Percentiles rank a stretch among this genome's conserved stretches.
These are phyloP conservation scores for Andrena bucephala DNA, from an alignment of 2,888 invertebrate species.

Conservation along the genomic window DNA sequence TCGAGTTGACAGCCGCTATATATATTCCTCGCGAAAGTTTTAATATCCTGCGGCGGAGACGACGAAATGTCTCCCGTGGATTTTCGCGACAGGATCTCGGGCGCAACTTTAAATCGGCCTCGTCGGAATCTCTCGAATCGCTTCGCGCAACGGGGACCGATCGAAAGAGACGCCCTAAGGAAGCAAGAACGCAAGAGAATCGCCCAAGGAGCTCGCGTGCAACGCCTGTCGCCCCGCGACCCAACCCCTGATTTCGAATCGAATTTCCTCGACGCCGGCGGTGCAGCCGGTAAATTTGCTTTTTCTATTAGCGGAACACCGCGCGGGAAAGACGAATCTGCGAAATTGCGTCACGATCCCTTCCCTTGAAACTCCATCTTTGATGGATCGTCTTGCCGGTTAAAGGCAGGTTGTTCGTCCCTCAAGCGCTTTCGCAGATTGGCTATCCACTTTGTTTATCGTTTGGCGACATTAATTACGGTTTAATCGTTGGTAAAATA, in stretches of 20 bases:
- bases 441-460: background rate
- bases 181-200: slow-evolving; percentile 25
- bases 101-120: slow-evolving; percentile 63
- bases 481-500: background rate
- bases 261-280: slow-evolving; percentile 68
- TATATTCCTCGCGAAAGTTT: slow-evolving; percentile 59
- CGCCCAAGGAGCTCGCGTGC: slow-evolving; percentile 53
- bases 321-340: slow-evolving; percentile 68
- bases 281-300: slow-evolving; percentile 73
- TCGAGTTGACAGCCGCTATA: slow-evolving; percentile 48
- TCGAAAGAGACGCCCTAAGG: slow-evolving; percentile 19
- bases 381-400: background rate
- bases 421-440: background rate
- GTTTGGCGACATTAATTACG: background rate
- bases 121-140: slow-evolving; percentile 43
- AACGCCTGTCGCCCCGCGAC: slow-evolving; percentile 51
- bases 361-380: background rate
- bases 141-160: slow-evolving; percentile 12
- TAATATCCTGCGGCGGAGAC: slow-evolving; percentile 62
- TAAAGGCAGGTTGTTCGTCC: background rate
- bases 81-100: slow-evolving; percentile 40
- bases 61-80: slow-evolving; percentile 33
- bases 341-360: slow-evolving; percentile 59
- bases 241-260: slow-evolving; percentile 63
- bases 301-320: slow-evolving; percentile 73